Evolutionary conservation across 2,888 invertebrate species (phyloP).

Genomic region (Calliphora vomitoria): DNA sequence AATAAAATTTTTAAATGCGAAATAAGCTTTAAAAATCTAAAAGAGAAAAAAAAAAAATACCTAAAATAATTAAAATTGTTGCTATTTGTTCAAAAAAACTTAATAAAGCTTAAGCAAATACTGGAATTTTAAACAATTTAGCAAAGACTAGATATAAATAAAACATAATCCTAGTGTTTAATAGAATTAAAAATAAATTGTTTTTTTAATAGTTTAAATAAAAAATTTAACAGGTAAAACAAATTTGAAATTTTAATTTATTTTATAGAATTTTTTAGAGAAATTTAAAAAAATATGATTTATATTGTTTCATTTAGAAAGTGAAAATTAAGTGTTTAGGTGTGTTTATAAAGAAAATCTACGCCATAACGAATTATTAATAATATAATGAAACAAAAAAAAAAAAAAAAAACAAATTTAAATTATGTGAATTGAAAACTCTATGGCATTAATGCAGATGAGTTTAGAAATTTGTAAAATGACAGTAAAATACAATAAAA

Average conservation of each 20-base stretch:
- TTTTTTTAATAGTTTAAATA: no score
- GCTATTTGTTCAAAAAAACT: no score
- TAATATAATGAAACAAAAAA: not conserved
- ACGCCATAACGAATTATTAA: slow-evolving; percentile 11
- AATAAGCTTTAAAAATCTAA: not conserved
- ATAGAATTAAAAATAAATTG: no score
- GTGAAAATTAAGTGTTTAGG: not conserved
- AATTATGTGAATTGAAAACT: slow-evolving; percentile 37
- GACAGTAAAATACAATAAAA: not conserved
- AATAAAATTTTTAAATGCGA: slow-evolving; percentile 2
- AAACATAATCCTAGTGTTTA: no score
- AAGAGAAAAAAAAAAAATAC: not conserved
- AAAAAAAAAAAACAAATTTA: not conserved
- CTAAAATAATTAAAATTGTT: no score
- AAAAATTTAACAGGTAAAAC: no score
- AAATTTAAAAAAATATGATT: no score
- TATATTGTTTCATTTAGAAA: not conserved
- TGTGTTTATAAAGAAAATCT: not conserved
- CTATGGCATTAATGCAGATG: not conserved
- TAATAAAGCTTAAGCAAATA: no score
- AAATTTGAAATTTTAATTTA: no score
- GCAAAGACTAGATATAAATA: not conserved
- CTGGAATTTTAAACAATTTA: not conserved
- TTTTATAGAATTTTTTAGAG: no score
- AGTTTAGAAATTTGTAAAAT: slow-evolving; percentile 20